These are phyloP conservation scores for Rotaria socialis DNA, from an alignment of 2,888 invertebrate species.

Conservation along the genomic window DNA sequence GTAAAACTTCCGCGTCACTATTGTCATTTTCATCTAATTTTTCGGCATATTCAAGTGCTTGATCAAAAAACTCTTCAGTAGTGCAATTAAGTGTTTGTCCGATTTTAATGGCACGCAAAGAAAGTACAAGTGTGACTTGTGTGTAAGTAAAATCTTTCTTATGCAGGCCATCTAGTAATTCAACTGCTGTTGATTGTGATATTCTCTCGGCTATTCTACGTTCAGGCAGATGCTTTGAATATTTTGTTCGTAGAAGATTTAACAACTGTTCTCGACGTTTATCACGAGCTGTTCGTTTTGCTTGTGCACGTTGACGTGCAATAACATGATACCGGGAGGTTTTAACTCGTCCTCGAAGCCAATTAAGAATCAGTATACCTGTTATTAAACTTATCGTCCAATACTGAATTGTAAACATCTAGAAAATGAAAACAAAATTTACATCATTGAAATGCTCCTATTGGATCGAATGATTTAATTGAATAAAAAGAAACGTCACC, in stretches of 20 bases:
- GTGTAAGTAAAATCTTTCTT: neutral
- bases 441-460: neutral
- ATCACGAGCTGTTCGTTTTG: neutral
- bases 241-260: neutral
- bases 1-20: neutral
- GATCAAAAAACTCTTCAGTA: slow-evolving; percentile 13
- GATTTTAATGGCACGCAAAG: neutral
- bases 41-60: slow-evolving; percentile 9
- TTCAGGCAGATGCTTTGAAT: neutral
- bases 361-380: neutral
- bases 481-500: neutral
- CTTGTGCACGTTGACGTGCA: neutral
- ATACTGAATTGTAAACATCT: neutral
- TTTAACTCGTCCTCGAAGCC: neutral
- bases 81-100: neutral
- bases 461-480: neutral
- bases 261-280: neutral
- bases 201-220: neutral
- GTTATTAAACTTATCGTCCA: neutral
- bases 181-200: neutral
- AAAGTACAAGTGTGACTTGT: neutral
- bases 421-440: neutral
- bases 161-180: neutral
- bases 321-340: neutral
- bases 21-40: neutral